Base-by-base conservation (phyloP, 1,140 invertebrate species). In the Macrocentrus cingulum region DNA sequence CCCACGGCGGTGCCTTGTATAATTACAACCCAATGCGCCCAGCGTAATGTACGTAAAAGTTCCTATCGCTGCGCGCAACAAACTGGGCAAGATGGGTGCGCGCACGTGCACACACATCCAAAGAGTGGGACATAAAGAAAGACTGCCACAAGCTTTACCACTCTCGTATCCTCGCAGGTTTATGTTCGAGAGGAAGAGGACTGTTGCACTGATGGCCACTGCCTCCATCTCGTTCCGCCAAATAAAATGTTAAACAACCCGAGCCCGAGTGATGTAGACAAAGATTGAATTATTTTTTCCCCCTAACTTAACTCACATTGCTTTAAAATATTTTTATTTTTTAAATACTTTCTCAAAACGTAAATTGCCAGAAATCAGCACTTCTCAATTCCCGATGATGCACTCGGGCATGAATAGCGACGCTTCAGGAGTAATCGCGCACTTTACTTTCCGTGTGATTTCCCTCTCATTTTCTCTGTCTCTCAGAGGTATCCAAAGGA, bases 331-430 rank as follows among this genome's bases (percentile, higher is more conserved):
- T n/a, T n/a, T n/a, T n/a, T n/a, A n/a, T n/a, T n/a, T n/a, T n/a
- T n/a, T n/a, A n/a, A n/a, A n/a, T n/a, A n/a, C n/a, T n/a, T n/a
- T n/a, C n/a, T n/a, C n/a, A n/a, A n/a, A n/a, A n/a, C n/a, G n/a
- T n/a, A n/a, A n/a, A n/a, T n/a, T n/a, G n/a, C n/a, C n/a, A n/a
- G n/a, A n/a, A n/a, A n/a, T n/a, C n/a, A n/a, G n/a, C n/a, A n/a
- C n/a, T n/a, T n/a, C n/a, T n/a, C n/a, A n/a, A n/a, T n/a, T n/a
- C n/a, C n/a, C n/a, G n/a, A n/a, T n/a, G n/a, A n/a, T n/a, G n/a
- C n/a, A n/a, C 49, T 58, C 48, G 46, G 18, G 56, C 48, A 48
- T 58, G 39, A 58, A 58, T 51, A 58, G 51, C 44, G 56, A 58
- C 20, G 51, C 37, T 54, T 37, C 23, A 37, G 25, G 51, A 42